Conservation (phyloP, 2,888 invertebrate species). For the Leptinotarsa tumamoca region DNA sequence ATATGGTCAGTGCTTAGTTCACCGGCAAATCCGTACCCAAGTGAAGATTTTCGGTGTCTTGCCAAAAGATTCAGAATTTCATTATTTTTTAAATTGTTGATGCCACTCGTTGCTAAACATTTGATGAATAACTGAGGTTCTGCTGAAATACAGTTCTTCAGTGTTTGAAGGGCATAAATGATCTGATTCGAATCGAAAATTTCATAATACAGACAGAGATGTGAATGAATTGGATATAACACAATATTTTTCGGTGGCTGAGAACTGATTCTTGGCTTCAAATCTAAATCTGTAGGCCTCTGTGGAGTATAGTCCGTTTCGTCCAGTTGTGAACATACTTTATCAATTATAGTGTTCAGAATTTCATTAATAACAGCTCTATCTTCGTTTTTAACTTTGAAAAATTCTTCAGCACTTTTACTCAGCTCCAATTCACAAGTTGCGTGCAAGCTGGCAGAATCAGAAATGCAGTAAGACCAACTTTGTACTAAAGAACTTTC, state of each 20-base stretch:
- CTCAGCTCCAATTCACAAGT: constrained; percentile 69
- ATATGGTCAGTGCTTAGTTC: constrained; percentile 75
- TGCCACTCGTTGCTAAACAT: constrained; percentile 81
- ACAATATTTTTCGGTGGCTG: constrained; percentile 60
- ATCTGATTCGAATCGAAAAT: constrained; percentile 82
- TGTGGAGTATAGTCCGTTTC: constrained; percentile 33
- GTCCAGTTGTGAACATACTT: constrained; percentile 64
- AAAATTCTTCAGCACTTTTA: constrained; percentile 77
- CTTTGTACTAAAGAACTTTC: constrained; percentile 70
- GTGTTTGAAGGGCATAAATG: constrained; percentile 79
- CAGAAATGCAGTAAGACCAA: constrained; percentile 68
- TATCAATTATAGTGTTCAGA: constrained; percentile 71
- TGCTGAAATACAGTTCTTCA: constrained; percentile 78
- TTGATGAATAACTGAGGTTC: constrained; percentile 81
- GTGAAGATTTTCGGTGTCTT: constrained; percentile 83
- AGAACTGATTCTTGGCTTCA: constrained; percentile 54
- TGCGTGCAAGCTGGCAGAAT: constrained; percentile 65
- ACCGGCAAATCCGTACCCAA: constrained; percentile 78
- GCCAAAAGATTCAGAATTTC: constrained; percentile 74
- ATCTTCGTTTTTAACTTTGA: constrained; percentile 68
- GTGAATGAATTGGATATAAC: constrained; percentile 84
- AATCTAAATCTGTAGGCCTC: constrained; percentile 57
- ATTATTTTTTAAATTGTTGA: constrained; percentile 68
- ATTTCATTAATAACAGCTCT: constrained; percentile 70
- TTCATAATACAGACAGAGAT: constrained; percentile 84